Evolutionary conservation across 2,888 invertebrate genomes (phyloP).

Genomic region (Cantharis rustica): DNA sequence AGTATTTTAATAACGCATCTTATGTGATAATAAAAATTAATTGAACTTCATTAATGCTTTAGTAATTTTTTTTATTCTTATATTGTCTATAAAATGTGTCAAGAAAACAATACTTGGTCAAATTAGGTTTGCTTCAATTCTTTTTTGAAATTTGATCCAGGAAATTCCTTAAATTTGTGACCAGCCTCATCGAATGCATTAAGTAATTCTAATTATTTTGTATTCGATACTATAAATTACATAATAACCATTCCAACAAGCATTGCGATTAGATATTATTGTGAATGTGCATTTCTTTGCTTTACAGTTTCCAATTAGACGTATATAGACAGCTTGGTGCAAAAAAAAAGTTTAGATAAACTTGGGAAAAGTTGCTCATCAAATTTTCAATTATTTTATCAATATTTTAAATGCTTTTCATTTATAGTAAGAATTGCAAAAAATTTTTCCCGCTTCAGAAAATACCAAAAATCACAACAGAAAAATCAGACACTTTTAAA

Average conservation of each 20-base stretch:
- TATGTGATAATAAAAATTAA: background rate
- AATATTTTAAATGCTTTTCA: too few species aligned
- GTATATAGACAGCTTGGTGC: too few species aligned
- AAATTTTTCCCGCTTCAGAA: too few species aligned
- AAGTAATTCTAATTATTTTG: background rate
- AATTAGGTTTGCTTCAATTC: background rate
- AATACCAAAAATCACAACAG: too few species aligned
- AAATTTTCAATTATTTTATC: too few species aligned
- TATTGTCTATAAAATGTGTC: background rate
- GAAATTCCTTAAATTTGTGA: background rate
- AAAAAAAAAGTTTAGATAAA: too few species aligned
- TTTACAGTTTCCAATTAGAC: background rate
- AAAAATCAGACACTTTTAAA: too few species aligned
- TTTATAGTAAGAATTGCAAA: too few species aligned
- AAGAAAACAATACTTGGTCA: background rate
- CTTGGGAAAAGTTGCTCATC: too few species aligned
- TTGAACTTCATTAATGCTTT: background rate
- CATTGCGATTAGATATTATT: background rate
- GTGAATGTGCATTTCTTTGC: background rate
- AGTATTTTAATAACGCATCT: background rate
- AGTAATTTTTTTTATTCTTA: background rate
- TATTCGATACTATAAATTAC: background rate
- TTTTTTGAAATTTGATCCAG: background rate
- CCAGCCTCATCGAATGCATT: background rate
- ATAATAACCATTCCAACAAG: background rate